Evolutionary conservation across 2,888 invertebrate species (phyloP).

Genomic region (Drosophila bunnanda): DNA sequence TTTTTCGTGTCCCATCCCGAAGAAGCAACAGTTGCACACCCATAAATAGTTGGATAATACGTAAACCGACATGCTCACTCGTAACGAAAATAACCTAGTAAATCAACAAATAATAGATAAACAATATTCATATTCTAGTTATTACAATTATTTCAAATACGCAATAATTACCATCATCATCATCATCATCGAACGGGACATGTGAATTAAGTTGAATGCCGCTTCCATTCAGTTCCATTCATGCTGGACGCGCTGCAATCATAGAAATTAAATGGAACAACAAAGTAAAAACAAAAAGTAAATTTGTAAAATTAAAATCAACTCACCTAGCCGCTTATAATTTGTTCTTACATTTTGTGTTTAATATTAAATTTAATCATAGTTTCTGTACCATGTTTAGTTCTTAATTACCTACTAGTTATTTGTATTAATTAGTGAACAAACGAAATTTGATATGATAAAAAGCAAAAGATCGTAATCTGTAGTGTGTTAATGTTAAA

Average conservation of each 20-base stretch:
- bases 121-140: conserved; percentile 27
- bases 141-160: conserved; percentile 22
- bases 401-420: conserved; percentile 45
- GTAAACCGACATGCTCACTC: conserved; percentile 1
- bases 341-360: conserved; percentile 30
- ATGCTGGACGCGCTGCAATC: conserved; percentile 30
- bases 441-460: conserved; percentile 65
- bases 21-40: conserved; percentile 17
- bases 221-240: conserved; percentile 19
- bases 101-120: conserved; percentile 20
- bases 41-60: neutral
- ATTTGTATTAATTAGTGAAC: conserved; percentile 49
- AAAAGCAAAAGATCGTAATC: conserved; percentile 48
- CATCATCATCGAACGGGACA: conserved; percentile 9
- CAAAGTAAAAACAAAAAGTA: conserved; percentile 24
- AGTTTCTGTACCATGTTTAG: conserved; percentile 43
- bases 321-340: conserved; percentile 37
- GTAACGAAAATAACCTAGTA: conserved; percentile 12
- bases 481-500: conserved; percentile 63
- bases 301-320: conserved; percentile 35
- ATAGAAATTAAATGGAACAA: conserved; percentile 26
- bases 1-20: conserved; percentile 3
- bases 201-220: conserved; percentile 24
- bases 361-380: conserved; percentile 44
- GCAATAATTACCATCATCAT: conserved; percentile 16